A percentile compares a stretch with the other conserved stretches of the same genome.
phyloP scores from a whole-genome alignment of 2,888 invertebrate genomes.

The Sinelater perroti region DNA sequence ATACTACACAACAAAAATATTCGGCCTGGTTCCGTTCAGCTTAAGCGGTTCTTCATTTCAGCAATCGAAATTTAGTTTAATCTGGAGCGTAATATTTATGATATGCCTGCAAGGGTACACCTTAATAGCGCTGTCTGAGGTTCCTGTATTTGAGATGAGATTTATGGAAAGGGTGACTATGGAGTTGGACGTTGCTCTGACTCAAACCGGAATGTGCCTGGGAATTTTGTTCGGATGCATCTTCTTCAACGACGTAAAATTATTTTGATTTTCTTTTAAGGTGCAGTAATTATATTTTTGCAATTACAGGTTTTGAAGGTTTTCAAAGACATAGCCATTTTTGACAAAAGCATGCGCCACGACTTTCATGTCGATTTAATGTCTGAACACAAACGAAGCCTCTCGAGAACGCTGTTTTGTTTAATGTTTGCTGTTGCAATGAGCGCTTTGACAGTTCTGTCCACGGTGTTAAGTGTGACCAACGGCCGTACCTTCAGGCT shows the following conservation, averaged over 20 bases:
- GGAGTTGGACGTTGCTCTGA: constrained; percentile 2
- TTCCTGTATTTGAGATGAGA: not conserved
- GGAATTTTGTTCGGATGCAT: constrained; percentile 11
- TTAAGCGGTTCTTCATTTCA: not conserved
- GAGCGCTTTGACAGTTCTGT: not conserved
- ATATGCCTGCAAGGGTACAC: not conserved
- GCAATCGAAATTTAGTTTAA: constrained; percentile 10
- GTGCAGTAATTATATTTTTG: no score
- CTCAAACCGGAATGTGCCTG: constrained; percentile 11
- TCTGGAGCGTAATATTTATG: not conserved
- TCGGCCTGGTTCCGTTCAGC: constrained; percentile 13
- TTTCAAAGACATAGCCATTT: no score
- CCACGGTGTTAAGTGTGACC: not conserved
- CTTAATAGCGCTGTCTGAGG: not conserved
- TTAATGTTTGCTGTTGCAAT: no score
- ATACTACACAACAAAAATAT: constrained; percentile 4
- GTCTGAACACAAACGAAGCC: no score
- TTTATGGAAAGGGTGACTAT: constrained; percentile 7
- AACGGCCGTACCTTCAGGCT: not conserved
- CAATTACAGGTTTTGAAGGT: no score
- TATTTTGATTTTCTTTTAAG: no score
- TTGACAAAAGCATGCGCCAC: no score
- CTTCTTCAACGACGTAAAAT: constrained; percentile 13
- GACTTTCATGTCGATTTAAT: no score
- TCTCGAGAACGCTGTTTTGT: no score